Conservation (phyloP, 1,140 invertebrate species). For the Drosophila kikkawai region DNA sequence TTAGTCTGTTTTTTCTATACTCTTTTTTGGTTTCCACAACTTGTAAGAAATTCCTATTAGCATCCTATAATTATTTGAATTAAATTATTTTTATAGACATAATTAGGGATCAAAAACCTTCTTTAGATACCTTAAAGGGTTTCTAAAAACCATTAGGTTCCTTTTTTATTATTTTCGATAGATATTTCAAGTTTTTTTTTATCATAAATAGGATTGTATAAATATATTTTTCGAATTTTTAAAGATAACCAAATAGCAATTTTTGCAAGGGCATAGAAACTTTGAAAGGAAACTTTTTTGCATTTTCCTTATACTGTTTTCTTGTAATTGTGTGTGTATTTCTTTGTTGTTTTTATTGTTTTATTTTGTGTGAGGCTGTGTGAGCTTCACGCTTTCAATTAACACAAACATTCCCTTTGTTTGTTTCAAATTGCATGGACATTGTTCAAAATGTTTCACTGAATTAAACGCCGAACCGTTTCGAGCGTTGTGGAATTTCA, state of each 20-base stretch:
- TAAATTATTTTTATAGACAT: not conserved
- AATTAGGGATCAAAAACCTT: too few relatives aligned
- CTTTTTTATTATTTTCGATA: too few relatives aligned
- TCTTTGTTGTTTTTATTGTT: not conserved
- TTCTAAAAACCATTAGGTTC: too few relatives aligned
- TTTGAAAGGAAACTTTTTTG: not conserved
- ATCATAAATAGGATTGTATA: too few relatives aligned
- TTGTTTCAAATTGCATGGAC: slow-evolving; percentile 81
- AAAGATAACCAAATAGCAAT: not conserved
- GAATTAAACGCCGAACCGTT: slow-evolving; percentile 62
- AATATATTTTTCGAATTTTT: too few relatives aligned
- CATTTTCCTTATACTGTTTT: slow-evolving; percentile 1
- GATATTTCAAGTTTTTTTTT: too few relatives aligned
- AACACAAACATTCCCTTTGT: slow-evolving; percentile 82
- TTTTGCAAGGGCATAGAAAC: not conserved
- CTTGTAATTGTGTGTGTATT: slow-evolving; percentile 11
- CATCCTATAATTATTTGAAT: not conserved
- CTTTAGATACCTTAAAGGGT: too few relatives aligned
- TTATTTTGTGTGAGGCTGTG: slow-evolving; percentile 39
- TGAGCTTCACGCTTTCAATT: slow-evolving; percentile 81
- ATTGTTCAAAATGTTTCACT: slow-evolving; percentile 80
- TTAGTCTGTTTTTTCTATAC: slow-evolving; percentile 14
- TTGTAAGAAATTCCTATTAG: not conserved
- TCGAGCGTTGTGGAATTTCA: slow-evolving; percentile 72
- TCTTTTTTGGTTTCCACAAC: not conserved